Evolutionary conservation across 2,888 invertebrate genomes (phyloP), one percentile per base, ranked within the genome.

Genomic region (Pinctada fucata): DNA sequence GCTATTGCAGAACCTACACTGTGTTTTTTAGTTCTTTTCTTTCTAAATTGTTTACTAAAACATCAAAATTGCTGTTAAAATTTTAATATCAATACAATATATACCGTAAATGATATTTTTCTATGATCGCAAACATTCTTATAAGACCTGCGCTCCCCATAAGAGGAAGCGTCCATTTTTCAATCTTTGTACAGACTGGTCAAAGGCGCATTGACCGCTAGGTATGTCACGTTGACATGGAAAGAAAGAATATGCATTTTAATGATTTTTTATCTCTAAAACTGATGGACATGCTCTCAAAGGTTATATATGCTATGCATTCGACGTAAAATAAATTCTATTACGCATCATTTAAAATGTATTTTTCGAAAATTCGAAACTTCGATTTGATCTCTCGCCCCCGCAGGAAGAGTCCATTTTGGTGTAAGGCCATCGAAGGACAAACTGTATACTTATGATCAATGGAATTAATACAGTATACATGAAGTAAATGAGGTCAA

Each of bases 351-450:
- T 31, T 31, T 31, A 1, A 31, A 31, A 31, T 31, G 31, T 31
- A 31, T 31, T 31, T 31, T 58, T 58, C 13, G 58, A 58, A 13
- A 58, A 10, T 58, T 58, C 13, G 13, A 31, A 66, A 66, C 66
- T 13, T 66, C 16, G 58, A 6, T 31, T 66, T 16, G 66, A 66
- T 6, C 66, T 31, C 2, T 8, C 13, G 6, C 66, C 66, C 13
- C 66, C 16, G 5, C 3, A 13, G 68, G 68, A 68, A 13, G 31
- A 68, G 68, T 68, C 68, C 74, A 65, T 47, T 65, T 3, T 74
- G 66, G 49, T 50, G 51, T 66, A 74, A 74, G 74, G 74, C 74
- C 74, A 74, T 74, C 74, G 74, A 74, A 74, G 74, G 74, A 74
- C 74, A 74, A 58, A 66, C 52, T 71, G 16, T 52, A 52, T 52